Evolutionary conservation across 1,140 invertebrate species (phyloP).

Genomic region (Armadillidium nasatum): DNA sequence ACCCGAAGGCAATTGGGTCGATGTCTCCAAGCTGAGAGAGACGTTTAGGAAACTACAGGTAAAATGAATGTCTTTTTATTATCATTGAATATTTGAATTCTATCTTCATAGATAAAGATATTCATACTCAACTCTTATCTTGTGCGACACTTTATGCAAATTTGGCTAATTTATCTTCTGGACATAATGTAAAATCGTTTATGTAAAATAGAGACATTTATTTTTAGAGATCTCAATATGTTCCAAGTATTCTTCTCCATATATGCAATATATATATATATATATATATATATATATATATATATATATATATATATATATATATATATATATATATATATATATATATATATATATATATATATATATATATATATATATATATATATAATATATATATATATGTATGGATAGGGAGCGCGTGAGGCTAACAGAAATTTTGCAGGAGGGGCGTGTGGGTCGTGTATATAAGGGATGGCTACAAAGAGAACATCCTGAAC

Average conservation of each 20-base stretch:
- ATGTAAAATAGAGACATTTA: no score
- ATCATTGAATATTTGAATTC: background rate
- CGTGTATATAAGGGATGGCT: conserved; percentile 24
- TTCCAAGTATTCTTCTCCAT: no score
- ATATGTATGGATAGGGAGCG: background rate
- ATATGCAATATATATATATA: no score
- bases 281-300: no score
- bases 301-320: no score
- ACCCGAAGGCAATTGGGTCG: background rate
- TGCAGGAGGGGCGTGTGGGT: conserved; percentile 20
- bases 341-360: background rate
- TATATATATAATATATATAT: background rate
- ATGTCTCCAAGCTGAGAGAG: background rate
- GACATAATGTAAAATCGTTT: no score
- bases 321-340: background rate
- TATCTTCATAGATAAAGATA: no score
- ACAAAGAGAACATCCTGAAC: conserved; percentile 19
- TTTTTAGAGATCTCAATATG: no score
- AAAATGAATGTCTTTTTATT: background rate
- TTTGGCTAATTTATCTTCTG: no score
- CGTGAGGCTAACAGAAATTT: conserved; percentile 24
- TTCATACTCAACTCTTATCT: no score
- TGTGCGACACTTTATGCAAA: no score
- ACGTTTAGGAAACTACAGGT: background rate
- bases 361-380: background rate